Percentiles rank a stretch among this genome's conserved stretches.
These are phyloP conservation scores for Pogonomyrmex barbatus DNA, from an alignment of 1,140 invertebrate genomes.

Conservation along the genomic window DNA sequence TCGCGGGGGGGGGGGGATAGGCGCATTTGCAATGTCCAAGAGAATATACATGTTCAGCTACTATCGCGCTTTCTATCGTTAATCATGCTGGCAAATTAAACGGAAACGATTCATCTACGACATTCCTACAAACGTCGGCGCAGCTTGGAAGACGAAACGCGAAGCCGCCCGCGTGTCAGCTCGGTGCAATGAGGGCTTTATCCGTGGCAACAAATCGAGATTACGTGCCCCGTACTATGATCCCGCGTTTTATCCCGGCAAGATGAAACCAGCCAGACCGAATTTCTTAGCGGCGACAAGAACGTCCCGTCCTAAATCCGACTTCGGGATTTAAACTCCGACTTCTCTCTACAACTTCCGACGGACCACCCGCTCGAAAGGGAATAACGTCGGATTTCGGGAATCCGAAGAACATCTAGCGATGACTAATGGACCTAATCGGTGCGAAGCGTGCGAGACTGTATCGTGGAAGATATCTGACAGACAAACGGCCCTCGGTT, in stretches of 20 bases:
- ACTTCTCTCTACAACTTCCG: background rate
- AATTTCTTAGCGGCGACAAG: slow-evolving; percentile 17
- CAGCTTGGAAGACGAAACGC: slow-evolving; percentile 56
- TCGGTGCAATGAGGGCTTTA: slow-evolving; percentile 52
- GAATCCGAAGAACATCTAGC: slow-evolving; percentile 27
- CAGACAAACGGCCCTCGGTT: slow-evolving; percentile 42
- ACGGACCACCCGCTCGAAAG: slow-evolving; percentile 68
- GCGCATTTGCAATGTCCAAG: slow-evolving; percentile 59
- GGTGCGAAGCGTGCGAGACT: slow-evolving; percentile 31
- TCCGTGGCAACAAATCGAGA: slow-evolving; percentile 52
- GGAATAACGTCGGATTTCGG: slow-evolving; percentile 55
- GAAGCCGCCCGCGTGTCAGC: slow-evolving; percentile 47
- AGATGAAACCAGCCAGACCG: slow-evolving; percentile 9
- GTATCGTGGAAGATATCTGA: slow-evolving; percentile 19
- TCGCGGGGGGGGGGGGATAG: slow-evolving; percentile 12
- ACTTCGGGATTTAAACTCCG: background rate
- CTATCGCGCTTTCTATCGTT: slow-evolving; percentile 74
- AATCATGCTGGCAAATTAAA: slow-evolving; percentile 74
- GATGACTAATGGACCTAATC: slow-evolving; percentile 70
- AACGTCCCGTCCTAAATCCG: slow-evolving; percentile 50
- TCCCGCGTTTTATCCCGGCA: slow-evolving; percentile 16
- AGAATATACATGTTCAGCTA: slow-evolving; percentile 73
- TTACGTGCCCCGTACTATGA: slow-evolving; percentile 9
- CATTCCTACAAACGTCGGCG: slow-evolving; percentile 57
- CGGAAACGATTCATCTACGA: slow-evolving; percentile 72